Evolutionary conservation across 23 tunicate species (phyloP), one percentile per base, ranked within the genome.

Genomic region (Phallusia fumigata): DNA sequence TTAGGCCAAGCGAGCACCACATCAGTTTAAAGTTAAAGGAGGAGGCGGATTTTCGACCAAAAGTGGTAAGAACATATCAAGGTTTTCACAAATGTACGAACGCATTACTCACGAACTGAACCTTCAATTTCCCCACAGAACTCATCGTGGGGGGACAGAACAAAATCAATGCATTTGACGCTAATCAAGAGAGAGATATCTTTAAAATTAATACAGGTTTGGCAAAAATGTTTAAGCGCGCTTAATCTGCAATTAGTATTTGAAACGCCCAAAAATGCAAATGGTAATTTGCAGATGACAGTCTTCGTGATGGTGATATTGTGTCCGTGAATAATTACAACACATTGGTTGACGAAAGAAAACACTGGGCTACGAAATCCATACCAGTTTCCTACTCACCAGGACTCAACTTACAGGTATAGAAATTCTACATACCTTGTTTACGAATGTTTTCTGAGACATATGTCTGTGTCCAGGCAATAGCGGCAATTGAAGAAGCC

Each of bases 401-500:
- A 0, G 50, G 21, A 0, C 79, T 90, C 31, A 81, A 82, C 18
- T 77, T 85, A 10, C 80, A 86, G 72, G 95, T 90, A 83, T 22
- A 6, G 26, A 22, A 40, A 3, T 40, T 40, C 10, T 40, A 3
- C 8, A 10, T 40, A 6, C 3, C 16, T 21, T 58, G 11, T 58
- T 21, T 24, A 58, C 69, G 1, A 58, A 40, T 40, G 47, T 10
- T 10, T 40, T 10, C 10, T 40, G 5, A 40, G 10, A 40, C 5
- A 58, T 3, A 6, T 24, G 11, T 5, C 16, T 21, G 30, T 5
- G 81, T 76, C 53, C 74, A 92, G 98, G 91, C 93, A 0, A 81
- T 80, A 10, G 83, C 93, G 11, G 93, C 80, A 19, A 88, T 93
- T 31, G 90, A 88, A 26, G 96, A 91, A 50, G 90, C 96, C 0